These are phyloP conservation scores for Lasioglossum albipes DNA, from an alignment of 1,140 invertebrate genomes.

Conservation along the genomic window DNA sequence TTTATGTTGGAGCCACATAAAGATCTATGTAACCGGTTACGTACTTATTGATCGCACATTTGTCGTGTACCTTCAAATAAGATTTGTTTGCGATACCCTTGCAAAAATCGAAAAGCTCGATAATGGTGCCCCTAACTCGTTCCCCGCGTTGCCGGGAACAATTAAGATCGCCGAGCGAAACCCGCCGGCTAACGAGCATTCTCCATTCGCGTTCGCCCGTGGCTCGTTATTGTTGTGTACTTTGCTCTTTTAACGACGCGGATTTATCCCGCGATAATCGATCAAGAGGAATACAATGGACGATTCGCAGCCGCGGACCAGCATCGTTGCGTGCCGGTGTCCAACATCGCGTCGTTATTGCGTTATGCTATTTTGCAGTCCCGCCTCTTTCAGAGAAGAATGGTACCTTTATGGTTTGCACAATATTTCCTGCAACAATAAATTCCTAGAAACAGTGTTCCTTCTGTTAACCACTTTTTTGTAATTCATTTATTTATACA, in stretches of 20 bases:
- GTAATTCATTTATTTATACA: no score
- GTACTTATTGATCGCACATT: no score
- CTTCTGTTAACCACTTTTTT: no score
- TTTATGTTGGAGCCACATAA: no score
- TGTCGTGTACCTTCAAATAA: no score
- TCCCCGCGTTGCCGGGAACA: constrained; percentile 23
- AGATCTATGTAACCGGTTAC: no score
- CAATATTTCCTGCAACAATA: no score
- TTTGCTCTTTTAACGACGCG: constrained; percentile 24
- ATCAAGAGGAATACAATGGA: constrained; percentile 23
- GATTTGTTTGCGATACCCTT: no score
- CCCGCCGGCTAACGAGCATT: constrained; percentile 43
- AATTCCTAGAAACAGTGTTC: no score
- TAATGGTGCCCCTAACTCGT: constrained; percentile 31
- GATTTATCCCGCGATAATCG: constrained; percentile 25
- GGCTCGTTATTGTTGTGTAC: constrained; percentile 10
- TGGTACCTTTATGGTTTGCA: neutral
- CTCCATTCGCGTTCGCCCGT: neutral
- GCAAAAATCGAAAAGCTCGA: constrained; percentile 19
- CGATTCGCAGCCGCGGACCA: neutral
- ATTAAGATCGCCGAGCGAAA: constrained; percentile 38
- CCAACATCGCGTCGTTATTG: constrained; percentile 3
- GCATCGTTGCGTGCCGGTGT: neutral
- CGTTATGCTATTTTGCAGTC: neutral
- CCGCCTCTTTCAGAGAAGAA: neutral